Base-by-base conservation (phyloP, 2,888 invertebrate species). In the Dryobota labecula region DNA sequence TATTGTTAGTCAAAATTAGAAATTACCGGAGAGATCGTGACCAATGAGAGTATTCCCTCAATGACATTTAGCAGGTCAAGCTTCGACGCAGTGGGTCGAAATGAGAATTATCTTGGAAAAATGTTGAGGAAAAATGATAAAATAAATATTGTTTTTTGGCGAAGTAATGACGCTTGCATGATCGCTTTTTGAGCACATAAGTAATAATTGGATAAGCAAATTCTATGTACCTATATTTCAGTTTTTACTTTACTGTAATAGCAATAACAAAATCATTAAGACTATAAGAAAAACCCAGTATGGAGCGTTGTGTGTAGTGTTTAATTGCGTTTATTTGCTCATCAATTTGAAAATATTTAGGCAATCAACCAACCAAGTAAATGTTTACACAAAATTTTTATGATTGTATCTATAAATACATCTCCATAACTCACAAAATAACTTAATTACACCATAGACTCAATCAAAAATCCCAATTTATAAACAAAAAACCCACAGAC, bases 401-500 rank as follows among this genome's bases (percentile, higher is more conserved):
- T 73, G 62, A 43, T 24, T 70, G 20, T 71, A 54, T 60, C 63
- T 73, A 72, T 69, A 81, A 69, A 82, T 82, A 83, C 36, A 71
- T 49, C 67, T n/a, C 43, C 70, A 76, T 79, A 81, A 72, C 80
- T 84, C 69, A 82, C 71, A 47, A 3, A 79, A 80, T 81, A 84
- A 82, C 78, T 83, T 86, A 85, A 85, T 85, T 80, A 78, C 54
- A 33, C 51, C 56, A 54, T 78, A 83, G 76, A 77, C 74, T 78
- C 85, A 83, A 84, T 84, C 82, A 82, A 83, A 82, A 82, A 80
- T 66, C 69, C 77, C 68, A 69, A 70, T 78, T 71, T 80, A 80
- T 75, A 83, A 81, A 86, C 86, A 85, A 83, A 85, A 85, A 86
- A 77, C 36, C 80, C 80, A 47, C 66, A 73, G 85, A 86, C 86